phyloP scores from a whole-genome alignment of 2,113 vertebrate species.

The Elgaria multicarinata region DNA sequence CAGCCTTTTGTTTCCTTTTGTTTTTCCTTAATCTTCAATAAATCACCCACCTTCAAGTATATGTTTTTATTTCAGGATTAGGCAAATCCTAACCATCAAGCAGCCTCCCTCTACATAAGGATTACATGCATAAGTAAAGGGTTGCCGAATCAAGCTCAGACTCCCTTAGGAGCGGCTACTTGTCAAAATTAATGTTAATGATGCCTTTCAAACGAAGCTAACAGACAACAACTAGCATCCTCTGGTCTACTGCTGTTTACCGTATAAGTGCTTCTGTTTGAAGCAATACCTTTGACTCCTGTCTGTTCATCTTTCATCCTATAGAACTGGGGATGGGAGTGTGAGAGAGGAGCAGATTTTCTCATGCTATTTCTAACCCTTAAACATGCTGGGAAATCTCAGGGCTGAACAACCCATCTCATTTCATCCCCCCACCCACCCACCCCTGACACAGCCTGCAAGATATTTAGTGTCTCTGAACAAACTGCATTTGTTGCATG shows the following conservation, averaged over 20 bases:
- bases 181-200: conserved; percentile 69
- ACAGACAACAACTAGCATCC: conserved; percentile 47
- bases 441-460: conserved; percentile 11
- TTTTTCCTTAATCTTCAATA: conserved; percentile 36
- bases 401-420: conserved; percentile 18
- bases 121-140: conserved; percentile 55
- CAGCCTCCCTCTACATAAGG: conserved; percentile 18
- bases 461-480: conserved; percentile 42
- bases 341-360: conserved; percentile 22
- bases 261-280: conserved; percentile 37
- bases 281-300: conserved; percentile 49
- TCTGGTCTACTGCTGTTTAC: conserved; percentile 40
- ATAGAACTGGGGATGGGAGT: conserved; percentile 24
- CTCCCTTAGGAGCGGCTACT: conserved; percentile 48
- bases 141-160: conserved; percentile 38
- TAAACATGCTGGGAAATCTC: conserved; percentile 37
- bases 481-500: conserved; percentile 56
- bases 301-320: conserved; percentile 41
- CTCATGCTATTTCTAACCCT: conserved; percentile 16
- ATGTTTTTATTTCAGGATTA: conserved; percentile 43
- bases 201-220: conserved; percentile 58
- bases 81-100: conserved; percentile 21
- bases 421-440: conserved; percentile 11
- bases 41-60: conserved; percentile 22
- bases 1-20: conserved; percentile 38